Percentiles rank a stretch among this genome's conserved stretches.
phyloP scores from a whole-genome alignment of 2,888 invertebrate genomes.

The Aspidiotus destructor region DNA sequence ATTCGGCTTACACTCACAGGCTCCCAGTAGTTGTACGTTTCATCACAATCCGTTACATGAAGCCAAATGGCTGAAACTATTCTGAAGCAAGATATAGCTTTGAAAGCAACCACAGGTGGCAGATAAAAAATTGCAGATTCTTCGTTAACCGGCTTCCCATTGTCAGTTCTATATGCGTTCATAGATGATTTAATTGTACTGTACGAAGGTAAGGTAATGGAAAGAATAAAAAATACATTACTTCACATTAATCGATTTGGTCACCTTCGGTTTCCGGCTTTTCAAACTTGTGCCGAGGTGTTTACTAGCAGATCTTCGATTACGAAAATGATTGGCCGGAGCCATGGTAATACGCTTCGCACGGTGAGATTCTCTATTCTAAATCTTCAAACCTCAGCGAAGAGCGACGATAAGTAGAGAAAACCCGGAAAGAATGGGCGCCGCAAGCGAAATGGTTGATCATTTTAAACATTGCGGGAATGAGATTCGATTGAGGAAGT shows the following conservation, averaged over 20 bases:
- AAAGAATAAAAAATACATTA: too few species aligned
- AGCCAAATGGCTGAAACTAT: conserved; percentile 86
- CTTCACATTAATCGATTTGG: background rate
- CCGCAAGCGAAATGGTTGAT: too few species aligned
- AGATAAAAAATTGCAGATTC: conserved; percentile 45
- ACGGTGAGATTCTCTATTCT: too few species aligned
- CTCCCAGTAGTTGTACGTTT: conserved; percentile 99
- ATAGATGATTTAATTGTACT: too few species aligned
- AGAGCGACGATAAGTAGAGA: too few species aligned
- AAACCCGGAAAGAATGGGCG: too few species aligned
- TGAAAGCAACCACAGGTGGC: conserved; percentile 50
- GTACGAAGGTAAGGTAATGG: too few species aligned
- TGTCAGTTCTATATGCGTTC: conserved; percentile 15
- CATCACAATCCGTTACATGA: conserved; percentile 94
- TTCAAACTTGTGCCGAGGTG: background rate
- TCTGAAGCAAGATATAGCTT: conserved; percentile 68
- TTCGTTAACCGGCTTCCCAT: conserved; percentile 24
- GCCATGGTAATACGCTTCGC: background rate
- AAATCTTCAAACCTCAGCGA: too few species aligned
- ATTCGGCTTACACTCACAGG: conserved; percentile 51
- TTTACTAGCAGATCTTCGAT: background rate
- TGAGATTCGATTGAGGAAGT: too few species aligned
- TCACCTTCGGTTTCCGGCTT: background rate
- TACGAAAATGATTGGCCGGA: background rate
- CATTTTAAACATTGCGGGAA: too few species aligned